phyloP scores from a whole-genome alignment of 2,888 invertebrate species.

The Tortricodes alternella region DNA sequence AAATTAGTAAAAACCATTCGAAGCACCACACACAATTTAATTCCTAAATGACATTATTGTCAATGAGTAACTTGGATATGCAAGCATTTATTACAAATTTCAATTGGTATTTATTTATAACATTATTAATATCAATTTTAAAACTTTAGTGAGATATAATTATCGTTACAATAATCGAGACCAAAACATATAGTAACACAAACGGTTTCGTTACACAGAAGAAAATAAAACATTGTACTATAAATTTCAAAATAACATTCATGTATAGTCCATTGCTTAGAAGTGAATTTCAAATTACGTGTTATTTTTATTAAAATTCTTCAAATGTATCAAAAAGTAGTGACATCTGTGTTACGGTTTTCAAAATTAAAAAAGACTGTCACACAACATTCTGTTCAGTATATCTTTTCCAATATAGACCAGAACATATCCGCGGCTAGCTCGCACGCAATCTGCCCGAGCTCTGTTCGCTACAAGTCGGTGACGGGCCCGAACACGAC shows the following conservation, averaged over 20 bases:
- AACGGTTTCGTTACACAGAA: neutral
- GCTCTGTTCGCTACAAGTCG: conserved; percentile 78
- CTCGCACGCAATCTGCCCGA: conserved; percentile 47
- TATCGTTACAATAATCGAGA: neutral
- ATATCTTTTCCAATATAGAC: conserved; percentile 53
- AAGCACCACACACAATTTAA: conserved; percentile 14
- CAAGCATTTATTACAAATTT: conserved; percentile 12
- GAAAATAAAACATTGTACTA: too few species aligned
- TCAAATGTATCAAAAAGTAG: too few species aligned
- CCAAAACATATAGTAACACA: neutral
- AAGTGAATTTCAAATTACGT: too few species aligned
- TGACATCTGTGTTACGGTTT: too few species aligned
- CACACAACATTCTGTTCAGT: conserved; percentile 6
- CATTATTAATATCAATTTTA: conserved; percentile 12
- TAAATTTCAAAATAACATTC: too few species aligned
- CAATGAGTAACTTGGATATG: conserved; percentile 19
- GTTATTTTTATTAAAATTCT: too few species aligned
- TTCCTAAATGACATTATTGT: conserved; percentile 17
- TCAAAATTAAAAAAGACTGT: neutral
- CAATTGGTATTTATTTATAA: neutral
- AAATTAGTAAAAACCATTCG: neutral
- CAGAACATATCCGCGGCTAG: conserved; percentile 60
- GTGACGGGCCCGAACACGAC: conserved; percentile 85
- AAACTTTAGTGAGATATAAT: neutral
- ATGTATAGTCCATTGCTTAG: too few species aligned